These are phyloP conservation scores for Bombus ignitus DNA, from an alignment of 1,140 invertebrate species.

Conservation along the genomic window DNA sequence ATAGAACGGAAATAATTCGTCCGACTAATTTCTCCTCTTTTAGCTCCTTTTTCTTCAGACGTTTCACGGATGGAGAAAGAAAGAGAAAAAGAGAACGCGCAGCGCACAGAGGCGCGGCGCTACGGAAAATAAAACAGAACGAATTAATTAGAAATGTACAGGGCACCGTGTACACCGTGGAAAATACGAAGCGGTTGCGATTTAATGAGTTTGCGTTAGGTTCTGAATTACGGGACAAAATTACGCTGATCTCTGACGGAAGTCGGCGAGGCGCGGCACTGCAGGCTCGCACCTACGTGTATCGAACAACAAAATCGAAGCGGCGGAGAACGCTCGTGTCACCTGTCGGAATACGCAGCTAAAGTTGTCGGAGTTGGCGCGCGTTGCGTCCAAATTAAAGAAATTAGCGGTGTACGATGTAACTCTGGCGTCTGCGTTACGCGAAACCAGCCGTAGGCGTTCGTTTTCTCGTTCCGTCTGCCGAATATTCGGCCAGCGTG, in stretches of 20 bases:
- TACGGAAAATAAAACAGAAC: constrained; percentile 39
- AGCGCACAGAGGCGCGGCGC: neutral
- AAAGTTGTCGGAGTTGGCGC: neutral
- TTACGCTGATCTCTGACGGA: constrained; percentile 21
- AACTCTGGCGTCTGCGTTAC: neutral
- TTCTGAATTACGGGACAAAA: constrained; percentile 55
- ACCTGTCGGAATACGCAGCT: neutral
- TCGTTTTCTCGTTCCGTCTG: neutral
- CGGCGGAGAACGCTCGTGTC: neutral
- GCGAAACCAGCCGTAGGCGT: neutral
- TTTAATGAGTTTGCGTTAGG: constrained; percentile 55
- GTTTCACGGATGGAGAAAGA: neutral
- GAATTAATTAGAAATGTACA: constrained; percentile 61
- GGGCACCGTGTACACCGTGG: neutral
- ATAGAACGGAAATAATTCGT: constrained; percentile 34
- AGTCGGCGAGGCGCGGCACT: neutral
- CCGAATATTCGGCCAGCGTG: neutral
- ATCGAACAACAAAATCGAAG: constrained; percentile 11
- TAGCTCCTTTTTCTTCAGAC: neutral
- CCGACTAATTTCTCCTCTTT: constrained; percentile 25
- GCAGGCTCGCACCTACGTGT: too few relatives aligned
- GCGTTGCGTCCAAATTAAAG: neutral
- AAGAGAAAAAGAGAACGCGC: accelerated
- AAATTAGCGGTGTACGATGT: neutral
- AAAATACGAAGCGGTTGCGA: constrained; percentile 45